Base-by-base conservation (phyloP, 2,797 vertebrate species). In the Sebastolobus altivelis region DNA sequence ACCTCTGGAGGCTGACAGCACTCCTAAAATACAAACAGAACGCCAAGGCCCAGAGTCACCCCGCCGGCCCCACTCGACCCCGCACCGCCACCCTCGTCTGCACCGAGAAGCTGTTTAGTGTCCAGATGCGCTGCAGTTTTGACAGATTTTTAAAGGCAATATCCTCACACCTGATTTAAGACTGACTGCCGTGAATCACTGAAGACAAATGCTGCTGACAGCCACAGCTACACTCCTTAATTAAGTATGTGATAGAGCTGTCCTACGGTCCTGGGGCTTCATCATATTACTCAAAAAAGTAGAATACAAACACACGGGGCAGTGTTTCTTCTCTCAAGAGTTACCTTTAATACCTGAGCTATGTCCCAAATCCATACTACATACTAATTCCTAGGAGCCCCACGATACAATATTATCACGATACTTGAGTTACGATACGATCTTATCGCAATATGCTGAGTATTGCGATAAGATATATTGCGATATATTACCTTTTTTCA, bases 1-100 rank as follows among this genome's bases (percentile, higher is more conserved):
- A 89, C 91, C 75, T 90, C 77, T 63, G 69, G 62, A 78, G 75
- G 83, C 65, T 86, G 84, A 90, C 77, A 89, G 87, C 79, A 31
- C 54, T 80, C 79, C 81, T 70, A 81, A 83, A 87, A 87, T 87
- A 73, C 67, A 63, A 81, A 75, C 71, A 77, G 67, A 90, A 88
- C 43, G 56, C 58, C 69, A 60, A 82, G 68, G 60, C 66, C 81
- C 37, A 74, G 80, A 88, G 84, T 88, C 82, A 70, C 65, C 81
- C 13, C 13, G 22, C 6, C 8, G 25, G 1, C 75, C 5, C 0
- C 52, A 38, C 46, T 40, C 25, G 49, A 82, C 73, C 76, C 61
- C 3, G 2, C 40, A 20, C 20, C 29, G 10, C 13, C 25, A 29
- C 8, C 27, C 9, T 3, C 31, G 5, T 55, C 25, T 55, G 61